Evolutionary conservation across 2,888 invertebrate species (phyloP).

Genomic region (Troides oblongomaculatus): DNA sequence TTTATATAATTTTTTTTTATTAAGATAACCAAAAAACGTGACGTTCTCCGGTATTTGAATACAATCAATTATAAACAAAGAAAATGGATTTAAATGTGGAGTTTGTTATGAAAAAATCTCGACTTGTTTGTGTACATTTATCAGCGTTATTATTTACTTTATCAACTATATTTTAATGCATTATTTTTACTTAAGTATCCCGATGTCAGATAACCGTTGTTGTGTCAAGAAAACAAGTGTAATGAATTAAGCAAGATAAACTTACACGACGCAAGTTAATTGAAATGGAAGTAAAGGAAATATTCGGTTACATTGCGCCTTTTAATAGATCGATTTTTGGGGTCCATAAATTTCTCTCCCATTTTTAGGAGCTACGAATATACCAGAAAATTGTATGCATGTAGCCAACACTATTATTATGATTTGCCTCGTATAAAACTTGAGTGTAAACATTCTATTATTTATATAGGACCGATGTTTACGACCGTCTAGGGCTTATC

Average conservation of each 20-base stretch:
- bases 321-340: conserved; percentile 8
- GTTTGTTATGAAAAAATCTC: conserved; percentile 2
- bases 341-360: background rate
- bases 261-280: conserved; percentile 3
- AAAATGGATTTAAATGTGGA: conserved; percentile 5
- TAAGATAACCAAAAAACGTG: background rate
- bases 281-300: background rate
- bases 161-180: conserved; percentile 7
- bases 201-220: conserved; percentile 11
- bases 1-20: background rate
- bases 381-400: background rate
- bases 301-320: background rate
- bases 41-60: background rate
- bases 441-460: conserved; percentile 21
- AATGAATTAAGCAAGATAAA: background rate
- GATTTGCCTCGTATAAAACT: conserved; percentile 25
- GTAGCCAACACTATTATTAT: conserved; percentile 8
- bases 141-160: conserved; percentile 11
- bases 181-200: conserved; percentile 4
- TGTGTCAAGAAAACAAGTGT: conserved; percentile 2
- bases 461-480: conserved; percentile 31
- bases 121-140: background rate
- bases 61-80: conserved; percentile 4
- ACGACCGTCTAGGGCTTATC: conserved; percentile 30
- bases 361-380: background rate